Evolutionary conservation across 1,140 invertebrate species (phyloP).

Genomic region (Babylonia areolata): DNA sequence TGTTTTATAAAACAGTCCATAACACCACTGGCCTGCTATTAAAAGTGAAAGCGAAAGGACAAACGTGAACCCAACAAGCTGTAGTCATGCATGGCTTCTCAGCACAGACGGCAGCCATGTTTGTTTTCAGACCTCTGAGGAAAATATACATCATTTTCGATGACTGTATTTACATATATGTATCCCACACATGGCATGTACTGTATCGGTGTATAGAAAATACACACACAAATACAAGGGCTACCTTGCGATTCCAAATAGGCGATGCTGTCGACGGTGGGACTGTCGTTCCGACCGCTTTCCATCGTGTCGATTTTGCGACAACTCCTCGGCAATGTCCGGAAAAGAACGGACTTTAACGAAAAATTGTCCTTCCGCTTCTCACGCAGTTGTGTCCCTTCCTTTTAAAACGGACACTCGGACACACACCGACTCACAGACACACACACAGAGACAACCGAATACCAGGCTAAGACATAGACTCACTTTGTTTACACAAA

Average conservation of each 20-base stretch:
- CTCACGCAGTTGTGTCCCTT: not conserved
- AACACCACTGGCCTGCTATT: too few relatives aligned
- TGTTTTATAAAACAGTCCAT: too few relatives aligned
- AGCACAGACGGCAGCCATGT: slow-evolving; percentile 23
- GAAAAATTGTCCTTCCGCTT: not conserved
- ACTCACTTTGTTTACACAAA: too few relatives aligned
- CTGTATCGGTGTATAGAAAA: not conserved
- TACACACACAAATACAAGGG: slow-evolving; percentile 23
- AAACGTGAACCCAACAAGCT: not conserved
- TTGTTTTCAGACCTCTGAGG: not conserved
- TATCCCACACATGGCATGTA: not conserved
- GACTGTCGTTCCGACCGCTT: slow-evolving; percentile 57
- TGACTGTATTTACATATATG: not conserved
- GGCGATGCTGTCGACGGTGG: slow-evolving; percentile 51
- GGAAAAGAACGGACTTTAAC: slow-evolving; percentile 39
- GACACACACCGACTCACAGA: not conserved
- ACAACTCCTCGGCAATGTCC: slow-evolving; percentile 47
- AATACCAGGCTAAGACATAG: too few relatives aligned
- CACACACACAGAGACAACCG: too few relatives aligned
- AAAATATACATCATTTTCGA: not conserved
- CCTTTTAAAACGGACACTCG: too few relatives aligned
- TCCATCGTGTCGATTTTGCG: slow-evolving; percentile 59
- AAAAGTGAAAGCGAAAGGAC: not conserved
- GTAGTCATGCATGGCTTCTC: not conserved
- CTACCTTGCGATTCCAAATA: slow-evolving; percentile 43